Evolutionary conservation across 2,888 invertebrate genomes (phyloP).

Genomic region (Acronicta aceris): DNA sequence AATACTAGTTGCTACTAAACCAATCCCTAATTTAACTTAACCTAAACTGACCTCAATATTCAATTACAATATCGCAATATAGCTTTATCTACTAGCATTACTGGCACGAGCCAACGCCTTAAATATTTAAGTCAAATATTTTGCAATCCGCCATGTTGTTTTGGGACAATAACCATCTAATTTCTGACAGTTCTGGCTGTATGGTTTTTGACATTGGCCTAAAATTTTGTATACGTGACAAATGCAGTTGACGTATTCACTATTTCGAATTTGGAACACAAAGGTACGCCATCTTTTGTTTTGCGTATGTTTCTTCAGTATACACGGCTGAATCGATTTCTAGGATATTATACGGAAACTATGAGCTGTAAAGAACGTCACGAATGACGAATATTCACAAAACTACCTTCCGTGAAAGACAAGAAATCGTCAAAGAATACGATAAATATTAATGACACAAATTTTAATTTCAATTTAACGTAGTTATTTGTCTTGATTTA

Average conservation of each 20-base stretch:
- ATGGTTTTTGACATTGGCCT: conserved; percentile 47
- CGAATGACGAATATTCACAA: neutral
- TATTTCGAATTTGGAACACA: conserved; percentile 29
- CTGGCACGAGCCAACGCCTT: conserved; percentile 39
- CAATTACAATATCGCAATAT: conserved; percentile 38
- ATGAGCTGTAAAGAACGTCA: neutral
- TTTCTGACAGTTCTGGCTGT: conserved; percentile 15
- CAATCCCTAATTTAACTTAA: conserved; percentile 24
- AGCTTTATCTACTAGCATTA: conserved; percentile 22
- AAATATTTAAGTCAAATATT: conserved; percentile 24
- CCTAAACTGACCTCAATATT: conserved; percentile 18
- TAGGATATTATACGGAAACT: neutral
- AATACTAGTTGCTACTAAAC: conserved; percentile 1
- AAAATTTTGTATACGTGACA: conserved; percentile 27
- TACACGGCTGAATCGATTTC: neutral
- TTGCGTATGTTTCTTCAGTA: neutral
- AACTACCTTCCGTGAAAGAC: neutral
- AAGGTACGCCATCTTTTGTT: conserved; percentile 1
- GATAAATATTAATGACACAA: neutral
- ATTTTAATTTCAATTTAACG: neutral
- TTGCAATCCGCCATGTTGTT: conserved; percentile 42
- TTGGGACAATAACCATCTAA: conserved; percentile 30
- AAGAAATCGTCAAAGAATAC: neutral
- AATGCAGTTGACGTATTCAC: conserved; percentile 9
- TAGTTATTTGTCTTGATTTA: too few species aligned